A percentile compares a stretch with the other conserved stretches of the same genome.
Conservation (phyloP, 2,113 vertebrate species). For the Balaenoptera acutorostrata region DNA sequence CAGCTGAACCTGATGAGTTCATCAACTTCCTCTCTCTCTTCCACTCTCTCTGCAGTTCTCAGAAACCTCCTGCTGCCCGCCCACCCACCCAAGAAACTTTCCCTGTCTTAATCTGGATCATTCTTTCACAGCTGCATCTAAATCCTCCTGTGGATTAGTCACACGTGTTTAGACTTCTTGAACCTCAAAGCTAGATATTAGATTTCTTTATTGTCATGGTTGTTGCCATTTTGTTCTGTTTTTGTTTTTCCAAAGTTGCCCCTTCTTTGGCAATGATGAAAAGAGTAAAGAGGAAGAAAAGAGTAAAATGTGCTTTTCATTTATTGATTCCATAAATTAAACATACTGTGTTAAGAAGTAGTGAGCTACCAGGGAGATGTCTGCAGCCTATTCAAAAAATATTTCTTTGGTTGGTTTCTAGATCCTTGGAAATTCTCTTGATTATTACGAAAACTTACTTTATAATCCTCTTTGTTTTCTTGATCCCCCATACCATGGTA, state of each 20-base stretch:
- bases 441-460: neutral
- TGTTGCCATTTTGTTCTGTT: neutral
- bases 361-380: neutral
- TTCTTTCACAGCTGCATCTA: neutral
- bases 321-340: neutral
- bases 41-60: too few species aligned
- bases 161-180: neutral
- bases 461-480: neutral
- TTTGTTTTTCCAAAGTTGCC: neutral
- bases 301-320: neutral
- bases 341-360: neutral
- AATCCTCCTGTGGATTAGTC: neutral
- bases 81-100: neutral
- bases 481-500: fast-evolving
- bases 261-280: neutral
- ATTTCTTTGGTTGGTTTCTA: neutral
- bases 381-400: neutral
- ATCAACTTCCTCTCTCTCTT: fast-evolving
- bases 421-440: neutral
- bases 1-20: fast-evolving
- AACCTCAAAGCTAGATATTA: neutral
- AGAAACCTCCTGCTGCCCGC: fast-evolving
- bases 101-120: neutral
- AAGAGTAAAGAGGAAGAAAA: neutral
- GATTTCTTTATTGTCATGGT: neutral